Conservation (phyloP, 2,888 invertebrate species). For the Himalopsyche japonica region DNA sequence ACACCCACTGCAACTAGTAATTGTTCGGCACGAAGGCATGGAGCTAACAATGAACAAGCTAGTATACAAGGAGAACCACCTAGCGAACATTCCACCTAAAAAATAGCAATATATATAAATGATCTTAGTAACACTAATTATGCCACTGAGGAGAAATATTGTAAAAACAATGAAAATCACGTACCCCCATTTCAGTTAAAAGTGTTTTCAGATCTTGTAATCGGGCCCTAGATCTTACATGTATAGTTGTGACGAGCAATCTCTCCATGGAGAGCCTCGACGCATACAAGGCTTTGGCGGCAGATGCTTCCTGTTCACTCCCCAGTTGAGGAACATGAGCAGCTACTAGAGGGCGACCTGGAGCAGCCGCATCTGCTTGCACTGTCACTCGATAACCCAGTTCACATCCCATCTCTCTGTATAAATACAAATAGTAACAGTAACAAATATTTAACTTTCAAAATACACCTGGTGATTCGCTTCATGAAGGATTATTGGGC, state of each 20-base stretch:
- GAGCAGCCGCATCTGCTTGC: slow-evolving; percentile 77
- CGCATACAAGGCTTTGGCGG: slow-evolving; percentile 76
- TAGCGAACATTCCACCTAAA: slow-evolving; percentile 74
- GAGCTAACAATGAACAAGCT: slow-evolving; percentile 85
- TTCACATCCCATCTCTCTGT: slow-evolving; percentile 77
- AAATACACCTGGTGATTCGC: background rate
- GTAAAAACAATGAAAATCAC: slow-evolving; percentile 27
- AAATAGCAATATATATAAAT: slow-evolving; percentile 39
- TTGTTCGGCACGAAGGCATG: slow-evolving; percentile 90
- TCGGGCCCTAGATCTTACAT: slow-evolving; percentile 85
- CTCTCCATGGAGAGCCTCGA: slow-evolving; percentile 95
- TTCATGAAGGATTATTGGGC: background rate
- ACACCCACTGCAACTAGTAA: slow-evolving; percentile 92
- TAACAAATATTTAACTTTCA: background rate
- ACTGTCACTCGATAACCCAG: slow-evolving; percentile 86
- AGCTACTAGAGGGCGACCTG: slow-evolving; percentile 74
- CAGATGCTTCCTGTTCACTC: slow-evolving; percentile 62
- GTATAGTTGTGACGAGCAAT: slow-evolving; percentile 91
- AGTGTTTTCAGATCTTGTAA: slow-evolving; percentile 81
- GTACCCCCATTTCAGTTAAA: slow-evolving; percentile 66
- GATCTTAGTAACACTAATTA: background rate
- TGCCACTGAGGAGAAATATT: slow-evolving; percentile 12
- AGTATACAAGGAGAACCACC: slow-evolving; percentile 89
- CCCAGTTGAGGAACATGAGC: slow-evolving; percentile 68
- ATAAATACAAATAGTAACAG: background rate